Evolutionary conservation across 2,113 vertebrate genomes (phyloP).

Genomic region (Panthera uncia): DNA sequence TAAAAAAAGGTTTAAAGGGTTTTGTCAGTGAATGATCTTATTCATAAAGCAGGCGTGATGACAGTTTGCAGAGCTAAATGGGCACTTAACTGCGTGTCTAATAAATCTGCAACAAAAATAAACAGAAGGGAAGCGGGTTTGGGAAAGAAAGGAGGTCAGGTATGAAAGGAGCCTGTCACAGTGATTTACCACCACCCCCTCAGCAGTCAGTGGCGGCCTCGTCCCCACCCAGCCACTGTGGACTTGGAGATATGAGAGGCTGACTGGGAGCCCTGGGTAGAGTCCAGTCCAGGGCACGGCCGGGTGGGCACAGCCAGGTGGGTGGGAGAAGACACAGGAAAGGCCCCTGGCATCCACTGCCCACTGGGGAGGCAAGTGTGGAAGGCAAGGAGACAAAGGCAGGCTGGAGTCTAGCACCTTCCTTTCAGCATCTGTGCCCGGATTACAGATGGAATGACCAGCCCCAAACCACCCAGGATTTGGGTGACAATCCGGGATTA

Average conservation of each 20-base stretch:
- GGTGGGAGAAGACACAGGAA: not conserved
- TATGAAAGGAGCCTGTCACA: conserved; percentile 62
- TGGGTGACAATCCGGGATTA: conserved; percentile 67
- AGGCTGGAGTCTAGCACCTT: not conserved
- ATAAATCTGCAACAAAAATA: conserved; percentile 85
- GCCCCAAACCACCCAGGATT: conserved; percentile 64
- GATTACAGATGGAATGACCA: not conserved
- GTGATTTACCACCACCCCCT: not conserved
- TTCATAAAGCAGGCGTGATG: conserved; percentile 81
- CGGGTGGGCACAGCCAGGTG: fast-evolving
- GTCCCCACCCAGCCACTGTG: not conserved
- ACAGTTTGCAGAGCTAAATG: conserved; percentile 82
- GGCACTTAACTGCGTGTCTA: conserved; percentile 81
- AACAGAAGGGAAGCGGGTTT: conserved; percentile 75
- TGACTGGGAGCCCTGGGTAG: not conserved
- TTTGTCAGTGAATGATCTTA: conserved; percentile 85
- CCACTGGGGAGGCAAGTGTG: not conserved
- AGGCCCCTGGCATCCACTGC: not conserved
- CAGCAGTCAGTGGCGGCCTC: fast-evolving
- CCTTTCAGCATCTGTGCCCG: conserved; percentile 4
- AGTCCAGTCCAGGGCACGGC: not conserved
- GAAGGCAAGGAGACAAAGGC: not conserved
- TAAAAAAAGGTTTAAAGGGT: conserved; percentile 78
- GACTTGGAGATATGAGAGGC: not conserved
- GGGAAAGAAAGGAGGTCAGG: conserved; percentile 61